phyloP scores from a whole-genome alignment of 2,888 invertebrate genomes.

The Tiliacea aurago region DNA sequence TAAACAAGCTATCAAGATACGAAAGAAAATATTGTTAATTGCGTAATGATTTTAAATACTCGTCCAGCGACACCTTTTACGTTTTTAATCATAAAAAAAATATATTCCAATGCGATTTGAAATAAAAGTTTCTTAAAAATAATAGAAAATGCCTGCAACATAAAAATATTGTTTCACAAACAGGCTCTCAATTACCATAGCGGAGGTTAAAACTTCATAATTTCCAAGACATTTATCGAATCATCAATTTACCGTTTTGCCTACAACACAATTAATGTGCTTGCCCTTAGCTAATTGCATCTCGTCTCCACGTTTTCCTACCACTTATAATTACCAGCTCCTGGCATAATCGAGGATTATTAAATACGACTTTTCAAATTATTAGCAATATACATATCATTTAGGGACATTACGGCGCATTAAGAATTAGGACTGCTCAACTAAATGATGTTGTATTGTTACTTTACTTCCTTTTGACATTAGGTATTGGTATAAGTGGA shows the following conservation, averaged over 20 bases:
- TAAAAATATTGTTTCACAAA: constrained; percentile 4
- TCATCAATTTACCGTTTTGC: constrained; percentile 35
- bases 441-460: constrained; percentile 36
- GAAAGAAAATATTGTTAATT: constrained; percentile 43
- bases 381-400: constrained; percentile 78
- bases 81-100: not conserved
- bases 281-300: constrained; percentile 59
- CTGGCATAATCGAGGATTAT: constrained; percentile 69
- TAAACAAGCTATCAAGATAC: constrained; percentile 51
- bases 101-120: not conserved
- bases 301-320: constrained; percentile 59
- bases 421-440: constrained; percentile 50
- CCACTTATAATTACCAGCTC: constrained; percentile 69
- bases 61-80: not conserved
- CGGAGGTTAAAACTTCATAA: constrained; percentile 15
- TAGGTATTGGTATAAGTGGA: constrained; percentile 33
- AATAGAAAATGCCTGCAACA: not conserved
- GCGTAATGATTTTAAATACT: constrained; percentile 35
- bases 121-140: not conserved
- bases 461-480: constrained; percentile 43
- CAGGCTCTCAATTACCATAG: constrained; percentile 8
- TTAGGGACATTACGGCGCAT: constrained; percentile 68
- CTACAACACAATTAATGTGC: constrained; percentile 51
- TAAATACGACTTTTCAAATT: constrained; percentile 72
- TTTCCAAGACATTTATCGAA: constrained; percentile 44